These are phyloP conservation scores for Monarcha castaneiventris DNA, from an alignment of 2,113 vertebrate genomes.

Conservation along the genomic window DNA sequence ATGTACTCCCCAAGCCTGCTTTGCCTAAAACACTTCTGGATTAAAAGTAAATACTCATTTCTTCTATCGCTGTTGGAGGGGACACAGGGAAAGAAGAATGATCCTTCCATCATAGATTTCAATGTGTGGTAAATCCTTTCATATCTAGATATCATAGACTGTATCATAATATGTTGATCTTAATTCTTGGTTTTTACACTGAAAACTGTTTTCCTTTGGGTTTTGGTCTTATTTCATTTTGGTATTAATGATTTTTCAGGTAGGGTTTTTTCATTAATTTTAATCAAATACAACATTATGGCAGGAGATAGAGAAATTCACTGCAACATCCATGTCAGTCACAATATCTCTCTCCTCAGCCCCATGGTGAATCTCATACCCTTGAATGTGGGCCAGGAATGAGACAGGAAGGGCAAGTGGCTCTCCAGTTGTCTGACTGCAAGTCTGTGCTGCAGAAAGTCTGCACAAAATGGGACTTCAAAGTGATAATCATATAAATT, in stretches of 20 bases:
- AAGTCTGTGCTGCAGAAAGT: not conserved
- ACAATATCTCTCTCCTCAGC: not conserved
- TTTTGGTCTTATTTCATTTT: not conserved
- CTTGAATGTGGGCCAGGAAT: not conserved
- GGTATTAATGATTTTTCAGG: not conserved
- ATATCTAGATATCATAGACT: not conserved
- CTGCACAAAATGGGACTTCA: not conserved
- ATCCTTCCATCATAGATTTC: not conserved
- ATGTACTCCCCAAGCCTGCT: not conserved
- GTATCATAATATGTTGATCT: not conserved
- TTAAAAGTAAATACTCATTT: constrained; percentile 20
- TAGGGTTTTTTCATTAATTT: not conserved
- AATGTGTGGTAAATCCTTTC: not conserved
- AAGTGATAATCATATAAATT: not conserved
- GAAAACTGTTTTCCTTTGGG: not conserved
- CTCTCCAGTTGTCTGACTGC: not conserved
- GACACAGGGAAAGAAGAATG: not conserved
- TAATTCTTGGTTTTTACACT: not conserved
- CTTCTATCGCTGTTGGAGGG: not conserved
- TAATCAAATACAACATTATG: not conserved
- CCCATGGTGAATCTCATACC: not conserved
- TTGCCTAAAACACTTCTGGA: not conserved
- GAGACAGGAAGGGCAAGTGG: not conserved
- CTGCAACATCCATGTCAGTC: not conserved
- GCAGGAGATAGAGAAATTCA: not conserved